Percentiles rank a stretch among this genome's conserved stretches.
Evolutionary conservation across 2,797 vertebrate genomes (phyloP).

Genomic region (Taeniopygia guttata): DNA sequence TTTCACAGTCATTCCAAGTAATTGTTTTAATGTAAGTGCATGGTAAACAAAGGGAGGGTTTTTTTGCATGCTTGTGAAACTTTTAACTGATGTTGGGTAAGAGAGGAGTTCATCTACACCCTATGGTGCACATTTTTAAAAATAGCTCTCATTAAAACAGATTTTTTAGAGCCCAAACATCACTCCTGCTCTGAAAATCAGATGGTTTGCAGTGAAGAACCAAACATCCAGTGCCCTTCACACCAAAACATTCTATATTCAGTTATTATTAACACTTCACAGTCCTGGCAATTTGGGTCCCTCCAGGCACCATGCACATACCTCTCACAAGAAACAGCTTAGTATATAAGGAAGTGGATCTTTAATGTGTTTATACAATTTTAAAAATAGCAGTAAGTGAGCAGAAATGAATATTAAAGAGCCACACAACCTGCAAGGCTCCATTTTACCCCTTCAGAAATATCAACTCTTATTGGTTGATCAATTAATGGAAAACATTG

Average conservation of each 20-base stretch:
- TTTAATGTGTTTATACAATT: not conserved
- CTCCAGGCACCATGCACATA: not conserved
- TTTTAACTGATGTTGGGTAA: not conserved
- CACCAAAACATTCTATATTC: not conserved
- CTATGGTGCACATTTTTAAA: not conserved
- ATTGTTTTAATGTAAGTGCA: not conserved
- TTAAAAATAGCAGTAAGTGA: not conserved
- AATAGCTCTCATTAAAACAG: not conserved
- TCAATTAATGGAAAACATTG: not conserved
- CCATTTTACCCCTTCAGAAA: not conserved
- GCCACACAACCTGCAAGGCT: not conserved
- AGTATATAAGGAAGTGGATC: not conserved
- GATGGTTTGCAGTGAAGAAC: not conserved
- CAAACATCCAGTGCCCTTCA: not conserved
- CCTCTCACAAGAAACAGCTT: not conserved
- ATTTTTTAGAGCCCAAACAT: not conserved
- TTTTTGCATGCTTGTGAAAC: not conserved
- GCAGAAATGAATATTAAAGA: not conserved
- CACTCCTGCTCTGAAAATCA: not conserved
- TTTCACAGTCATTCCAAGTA: not conserved
- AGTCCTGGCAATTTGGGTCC: not conserved
- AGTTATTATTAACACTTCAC: not conserved
- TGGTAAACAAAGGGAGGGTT: not conserved
- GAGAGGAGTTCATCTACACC: not conserved
- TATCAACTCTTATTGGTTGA: accelerated